phyloP scores from a whole-genome alignment of 2,888 invertebrate genomes.

The Anticlea derivata region DNA sequence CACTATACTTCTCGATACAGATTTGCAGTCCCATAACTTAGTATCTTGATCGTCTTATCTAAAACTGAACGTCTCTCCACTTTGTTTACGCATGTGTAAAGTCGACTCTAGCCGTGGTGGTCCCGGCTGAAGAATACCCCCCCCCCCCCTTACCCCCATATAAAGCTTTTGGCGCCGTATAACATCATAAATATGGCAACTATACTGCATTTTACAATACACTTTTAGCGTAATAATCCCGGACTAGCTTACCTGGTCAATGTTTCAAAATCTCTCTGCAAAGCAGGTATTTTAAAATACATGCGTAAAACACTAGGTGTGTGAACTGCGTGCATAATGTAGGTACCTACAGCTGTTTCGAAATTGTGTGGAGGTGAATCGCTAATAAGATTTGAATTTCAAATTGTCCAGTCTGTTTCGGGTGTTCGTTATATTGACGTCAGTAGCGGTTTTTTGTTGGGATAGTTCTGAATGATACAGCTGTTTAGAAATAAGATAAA shows the following conservation, averaged over 20 bases:
- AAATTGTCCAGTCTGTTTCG: slow-evolving; percentile 35
- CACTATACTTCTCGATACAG: too few species aligned
- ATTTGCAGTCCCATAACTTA: too few species aligned
- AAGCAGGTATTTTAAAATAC: slow-evolving; percentile 6
- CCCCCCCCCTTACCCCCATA: too few species aligned
- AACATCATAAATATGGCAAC: too few species aligned
- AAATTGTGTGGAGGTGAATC: slow-evolving; percentile 31
- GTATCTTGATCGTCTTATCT: too few species aligned
- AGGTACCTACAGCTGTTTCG: slow-evolving; percentile 25
- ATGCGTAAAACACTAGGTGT: slow-evolving; percentile 12
- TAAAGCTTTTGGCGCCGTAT: too few species aligned
- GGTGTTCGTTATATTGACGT: slow-evolving; percentile 36
- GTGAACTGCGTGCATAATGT: slow-evolving; percentile 28
- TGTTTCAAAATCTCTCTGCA: neutral
- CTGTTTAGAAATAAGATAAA: slow-evolving; percentile 15
- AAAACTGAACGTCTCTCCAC: too few species aligned
- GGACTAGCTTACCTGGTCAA: neutral
- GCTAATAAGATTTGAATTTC: slow-evolving; percentile 38
- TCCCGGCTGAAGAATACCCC: too few species aligned
- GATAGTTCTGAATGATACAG: slow-evolving; percentile 31
- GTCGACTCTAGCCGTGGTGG: too few species aligned
- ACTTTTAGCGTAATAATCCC: too few species aligned
- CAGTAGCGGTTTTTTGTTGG: slow-evolving; percentile 33
- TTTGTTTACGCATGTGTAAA: too few species aligned
- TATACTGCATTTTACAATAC: too few species aligned